Conservation (phyloP, 2,888 invertebrate species). For the Adelognathus sp. region DNA sequence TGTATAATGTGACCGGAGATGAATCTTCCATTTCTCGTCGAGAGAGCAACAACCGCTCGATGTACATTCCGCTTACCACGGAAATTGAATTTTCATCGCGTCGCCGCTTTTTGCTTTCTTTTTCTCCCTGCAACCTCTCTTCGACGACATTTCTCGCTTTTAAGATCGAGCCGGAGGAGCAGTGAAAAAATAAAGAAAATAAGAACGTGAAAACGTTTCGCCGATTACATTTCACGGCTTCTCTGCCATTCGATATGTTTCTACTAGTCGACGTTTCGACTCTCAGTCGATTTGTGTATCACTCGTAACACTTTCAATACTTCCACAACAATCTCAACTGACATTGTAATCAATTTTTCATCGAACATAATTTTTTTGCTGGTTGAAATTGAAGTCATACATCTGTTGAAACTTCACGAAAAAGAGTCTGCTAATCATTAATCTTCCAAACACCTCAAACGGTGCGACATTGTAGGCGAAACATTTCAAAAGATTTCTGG, state of each 20-base stretch:
- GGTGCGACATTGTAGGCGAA: too few species aligned
- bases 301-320: background rate
- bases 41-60: background rate
- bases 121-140: background rate
- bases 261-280: background rate
- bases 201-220: background rate
- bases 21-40: background rate
- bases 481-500: too few species aligned
- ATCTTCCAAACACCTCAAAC: too few species aligned
- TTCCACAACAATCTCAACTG: background rate
- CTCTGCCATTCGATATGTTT: background rate
- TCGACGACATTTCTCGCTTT: background rate
- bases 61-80: background rate
- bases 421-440: too few species aligned
- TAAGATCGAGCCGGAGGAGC: background rate
- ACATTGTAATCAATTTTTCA: background rate
- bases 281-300: background rate
- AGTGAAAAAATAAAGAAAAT: background rate
- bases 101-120: background rate
- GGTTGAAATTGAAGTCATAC: too few species aligned
- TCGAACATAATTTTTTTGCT: background rate
- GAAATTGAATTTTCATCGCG: constrained; percentile 10
- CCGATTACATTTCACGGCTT: background rate
- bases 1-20: background rate
- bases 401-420: too few species aligned